Evolutionary conservation across 2,113 vertebrate species (phyloP), one percentile per base, ranked within the genome.

Genomic region (Petrocephalus microphthalmus): DNA sequence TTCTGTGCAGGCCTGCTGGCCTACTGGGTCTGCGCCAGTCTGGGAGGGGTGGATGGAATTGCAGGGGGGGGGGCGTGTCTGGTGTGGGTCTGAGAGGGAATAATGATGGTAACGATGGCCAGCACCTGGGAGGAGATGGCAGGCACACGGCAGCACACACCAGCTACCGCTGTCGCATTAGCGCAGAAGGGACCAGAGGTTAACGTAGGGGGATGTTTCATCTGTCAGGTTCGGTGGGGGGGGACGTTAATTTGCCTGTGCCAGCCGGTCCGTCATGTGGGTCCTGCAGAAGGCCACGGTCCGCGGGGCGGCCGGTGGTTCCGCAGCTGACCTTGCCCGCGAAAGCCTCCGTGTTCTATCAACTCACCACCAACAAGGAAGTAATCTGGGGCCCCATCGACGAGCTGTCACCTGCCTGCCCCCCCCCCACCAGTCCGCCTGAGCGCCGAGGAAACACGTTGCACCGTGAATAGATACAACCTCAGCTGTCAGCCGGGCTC

Each of bases 391-490:
- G 51, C 29, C 29, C 37, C 88, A 89, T 81, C 17, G 64, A 89
- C 67, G 22, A 89, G n/a, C 88, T 89, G 88, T 89, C 88, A 81
- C 19, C 17, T 47, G 45, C 71, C 1, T n/a, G 1, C 19, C 37
- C 81, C 42, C 42, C 33, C 74, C 71, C 33, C 11, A 0, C 29
- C 13, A 20, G 13, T 33, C 4, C 7, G 33, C 20, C 60, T 13
- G 17, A 54, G 37, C 49, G 0, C 49, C n/a, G 25, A 67, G 60
- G 60, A n/a, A 29, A 52, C 60, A 20, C 83, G 85, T 51, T 45
- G 56, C 53, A 22, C 22, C 25, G 10, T 57, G 57, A 33, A 54
- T 51, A 49, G 54, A 45, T 86, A 86, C 85, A 71, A 49, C 54
- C 37, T 67, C 49, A 5, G 11, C 7, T 22, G 47, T 71, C 60